Percentiles rank a stretch among this genome's conserved stretches.
Evolutionary conservation across 1,140 invertebrate species (phyloP).

Genomic region (Aphis craccivora): DNA sequence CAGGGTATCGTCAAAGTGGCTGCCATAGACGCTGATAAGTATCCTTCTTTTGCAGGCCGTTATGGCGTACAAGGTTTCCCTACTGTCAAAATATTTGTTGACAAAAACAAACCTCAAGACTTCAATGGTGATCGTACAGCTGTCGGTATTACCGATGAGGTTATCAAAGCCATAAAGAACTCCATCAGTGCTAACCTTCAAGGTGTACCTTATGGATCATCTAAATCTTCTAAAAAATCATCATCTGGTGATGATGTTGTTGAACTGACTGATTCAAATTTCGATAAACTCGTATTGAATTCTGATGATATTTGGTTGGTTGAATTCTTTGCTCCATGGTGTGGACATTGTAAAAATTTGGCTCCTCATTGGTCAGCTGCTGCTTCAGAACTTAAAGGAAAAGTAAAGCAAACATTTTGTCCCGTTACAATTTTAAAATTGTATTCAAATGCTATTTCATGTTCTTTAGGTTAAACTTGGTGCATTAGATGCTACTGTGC

Average conservation of each 20-base stretch:
- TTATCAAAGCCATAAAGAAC: constrained; percentile 73
- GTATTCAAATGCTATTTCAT: not conserved
- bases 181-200: constrained; percentile 75
- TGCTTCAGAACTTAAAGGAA: constrained; percentile 92
- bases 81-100: constrained; percentile 93
- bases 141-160: constrained; percentile 84
- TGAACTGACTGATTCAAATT: constrained; percentile 89
- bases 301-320: constrained; percentile 90
- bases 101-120: constrained; percentile 87
- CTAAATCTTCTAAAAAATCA: constrained; percentile 59
- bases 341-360: constrained; percentile 83
- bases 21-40: constrained; percentile 89
- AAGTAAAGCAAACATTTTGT: constrained; percentile 65
- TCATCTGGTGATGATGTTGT: constrained; percentile 75
- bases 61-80: constrained; percentile 93
- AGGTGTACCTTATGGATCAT: constrained; percentile 65
- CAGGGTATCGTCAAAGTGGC: constrained; percentile 93
- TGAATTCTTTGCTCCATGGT: constrained; percentile 96
- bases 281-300: constrained; percentile 84
- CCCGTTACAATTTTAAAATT: not conserved
- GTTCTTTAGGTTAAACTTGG: constrained; percentile 82
- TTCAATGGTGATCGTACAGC: constrained; percentile 89
- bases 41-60: constrained; percentile 80
- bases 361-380: constrained; percentile 85
- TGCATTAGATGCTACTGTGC: constrained; percentile 94